Evolutionary conservation across 2,797 vertebrate genomes (phyloP), one percentile per base, ranked within the genome.

Genomic region (Alca torda): DNA sequence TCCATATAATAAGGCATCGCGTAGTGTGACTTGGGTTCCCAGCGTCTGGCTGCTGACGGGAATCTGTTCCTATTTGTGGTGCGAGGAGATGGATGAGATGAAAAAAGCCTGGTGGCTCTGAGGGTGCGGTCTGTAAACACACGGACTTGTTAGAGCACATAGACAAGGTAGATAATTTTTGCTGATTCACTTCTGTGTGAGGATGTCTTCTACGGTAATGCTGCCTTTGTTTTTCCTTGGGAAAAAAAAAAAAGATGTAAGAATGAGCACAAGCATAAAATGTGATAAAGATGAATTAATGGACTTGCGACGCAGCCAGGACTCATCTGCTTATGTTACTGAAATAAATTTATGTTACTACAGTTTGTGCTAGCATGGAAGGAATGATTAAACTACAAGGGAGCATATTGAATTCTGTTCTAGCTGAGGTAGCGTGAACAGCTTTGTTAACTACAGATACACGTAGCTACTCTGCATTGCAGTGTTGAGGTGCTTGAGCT

Each of bases 271-370:
- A 89, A 83, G 17, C 35, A 41, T 63, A 84, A 87, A 93, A 91
- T 64, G 46, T 37, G 35, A 70, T 84, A 39, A 92, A 85, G 79
- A 74, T 60, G 53, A 83, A 84, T 83, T 84, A 90, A 75, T 64
- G 89, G 76, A 81, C 63, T 89, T 69, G 57, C 0, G 0, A 14
- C 68, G 60, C 48, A 94, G 75, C 72, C 75, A 91, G 92, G 53
- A 56, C 37, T 93, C 75, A 53, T 76, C 81, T 92, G n/a, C 81
- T 92, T 85, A 33, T 9, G 13, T 57, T 89, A 80, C 60, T 72
- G 68, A 85, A 96, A 77, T 87, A 89, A 94, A 93, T 90, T 72
- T 77, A 28, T 51, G 63, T 81, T 90, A 39, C 48, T 83, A 77
- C 72, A 74, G 57, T 91, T 94, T 85, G 37, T 84, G n/a, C 61